Conservation (phyloP, 2,797 vertebrate species). For the Clarias pachynema region DNA sequence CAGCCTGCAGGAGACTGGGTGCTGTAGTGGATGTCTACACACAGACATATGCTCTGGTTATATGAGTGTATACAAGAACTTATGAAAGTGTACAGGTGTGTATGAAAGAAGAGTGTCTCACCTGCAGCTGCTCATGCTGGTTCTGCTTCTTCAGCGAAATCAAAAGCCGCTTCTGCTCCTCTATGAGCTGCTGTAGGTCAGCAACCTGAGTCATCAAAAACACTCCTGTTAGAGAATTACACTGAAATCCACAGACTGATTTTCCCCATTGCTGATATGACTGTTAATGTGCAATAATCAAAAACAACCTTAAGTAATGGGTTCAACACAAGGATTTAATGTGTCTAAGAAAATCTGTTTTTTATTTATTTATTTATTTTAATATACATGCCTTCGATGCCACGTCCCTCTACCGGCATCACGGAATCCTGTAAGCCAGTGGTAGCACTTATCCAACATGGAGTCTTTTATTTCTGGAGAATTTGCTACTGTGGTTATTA, state of each 20-base stretch:
- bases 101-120: slow-evolving; percentile 54
- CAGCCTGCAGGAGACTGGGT: slow-evolving; percentile 70
- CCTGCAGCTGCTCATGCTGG: slow-evolving; percentile 77
- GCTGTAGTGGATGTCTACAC: slow-evolving; percentile 71
- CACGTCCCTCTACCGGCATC: not conserved
- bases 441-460: not conserved
- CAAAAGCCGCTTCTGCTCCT: slow-evolving; percentile 85
- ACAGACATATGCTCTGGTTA: not conserved
- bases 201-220: slow-evolving; percentile 69
- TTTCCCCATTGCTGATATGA: not conserved
- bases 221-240: not conserved
- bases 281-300: not conserved
- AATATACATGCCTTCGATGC: not conserved
- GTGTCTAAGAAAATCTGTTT: not conserved
- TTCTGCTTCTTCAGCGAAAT: slow-evolving; percentile 81
- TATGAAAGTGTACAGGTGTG: not conserved
- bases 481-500: not conserved
- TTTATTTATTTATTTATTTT: not conserved
- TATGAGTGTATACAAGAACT: not conserved
- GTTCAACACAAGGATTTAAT: not conserved
- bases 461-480: not conserved
- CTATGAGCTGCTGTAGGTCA: slow-evolving; percentile 81
- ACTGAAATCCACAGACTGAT: not conserved
- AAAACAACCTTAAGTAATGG: not conserved
- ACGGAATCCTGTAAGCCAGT: not conserved